Conservation (phyloP, 2,888 invertebrate genomes). For the Protonemura montana region DNA sequence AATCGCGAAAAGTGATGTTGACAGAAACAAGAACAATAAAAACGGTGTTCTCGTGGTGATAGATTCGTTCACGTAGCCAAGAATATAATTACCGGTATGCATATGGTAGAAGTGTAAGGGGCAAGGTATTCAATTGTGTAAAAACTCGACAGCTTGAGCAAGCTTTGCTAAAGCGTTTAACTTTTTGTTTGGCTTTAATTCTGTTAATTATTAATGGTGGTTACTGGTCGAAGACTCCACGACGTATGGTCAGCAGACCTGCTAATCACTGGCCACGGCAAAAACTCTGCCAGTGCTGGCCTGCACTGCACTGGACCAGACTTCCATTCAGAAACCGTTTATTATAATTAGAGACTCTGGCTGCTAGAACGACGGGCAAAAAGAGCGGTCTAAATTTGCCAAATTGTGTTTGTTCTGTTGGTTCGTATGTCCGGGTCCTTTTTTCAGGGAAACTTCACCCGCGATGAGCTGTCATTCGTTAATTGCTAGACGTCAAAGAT, state of each 20-base stretch:
- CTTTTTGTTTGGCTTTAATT: conserved; percentile 33
- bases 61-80: background rate
- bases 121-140: background rate
- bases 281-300: conserved; percentile 12
- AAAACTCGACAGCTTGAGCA: background rate
- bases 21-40: no score
- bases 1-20: background rate
- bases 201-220: conserved; percentile 33
- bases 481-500: background rate
- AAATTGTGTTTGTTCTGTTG: conserved; percentile 21
- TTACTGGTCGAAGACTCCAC: conserved; percentile 3
- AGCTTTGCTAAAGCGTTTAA: background rate
- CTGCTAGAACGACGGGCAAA: background rate
- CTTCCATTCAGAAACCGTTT: background rate
- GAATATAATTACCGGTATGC: background rate
- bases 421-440: background rate
- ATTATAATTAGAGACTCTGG: background rate
- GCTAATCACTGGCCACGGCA: conserved; percentile 28
- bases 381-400: conserved; percentile 16
- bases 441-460: background rate
- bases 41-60: background rate
- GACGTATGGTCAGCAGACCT: background rate
- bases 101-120: background rate
- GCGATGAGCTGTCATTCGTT: background rate
- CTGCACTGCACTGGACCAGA: background rate